phyloP scores from a whole-genome alignment of 2,113 vertebrate species.

The Rostratula benghalensis region DNA sequence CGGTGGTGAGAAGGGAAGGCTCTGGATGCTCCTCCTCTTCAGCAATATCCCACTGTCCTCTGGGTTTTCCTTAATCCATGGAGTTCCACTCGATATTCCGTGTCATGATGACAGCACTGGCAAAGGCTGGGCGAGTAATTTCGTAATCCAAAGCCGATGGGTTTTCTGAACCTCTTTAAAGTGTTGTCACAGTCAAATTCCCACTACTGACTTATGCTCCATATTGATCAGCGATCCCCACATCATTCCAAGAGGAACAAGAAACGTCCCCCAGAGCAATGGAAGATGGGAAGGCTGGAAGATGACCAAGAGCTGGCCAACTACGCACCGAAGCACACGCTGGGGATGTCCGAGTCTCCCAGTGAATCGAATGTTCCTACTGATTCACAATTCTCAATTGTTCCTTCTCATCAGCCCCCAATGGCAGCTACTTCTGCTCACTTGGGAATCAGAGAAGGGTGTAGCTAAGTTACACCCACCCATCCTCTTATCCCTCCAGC shows the following conservation, averaged over 20 bases:
- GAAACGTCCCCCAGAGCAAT: not conserved
- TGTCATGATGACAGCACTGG: not conserved
- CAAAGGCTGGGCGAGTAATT: not conserved
- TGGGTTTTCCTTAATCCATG: not conserved
- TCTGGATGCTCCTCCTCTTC: not conserved
- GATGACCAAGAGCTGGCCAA: not conserved
- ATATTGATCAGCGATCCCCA: not conserved
- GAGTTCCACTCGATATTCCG: accelerated
- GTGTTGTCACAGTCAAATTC: not conserved
- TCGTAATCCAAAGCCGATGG: not conserved
- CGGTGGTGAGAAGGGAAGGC: not conserved
- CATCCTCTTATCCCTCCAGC: slow-evolving; percentile 31
- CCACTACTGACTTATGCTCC: not conserved
- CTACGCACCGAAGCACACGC: accelerated
- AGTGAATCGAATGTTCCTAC: not conserved
- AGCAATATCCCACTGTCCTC: not conserved
- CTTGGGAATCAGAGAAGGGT: slow-evolving; percentile 26
- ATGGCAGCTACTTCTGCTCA: slow-evolving; percentile 16
- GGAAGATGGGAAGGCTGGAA: not conserved
- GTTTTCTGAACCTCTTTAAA: not conserved
- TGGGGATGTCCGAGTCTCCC: not conserved
- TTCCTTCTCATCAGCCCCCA: slow-evolving; percentile 5
- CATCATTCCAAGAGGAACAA: not conserved
- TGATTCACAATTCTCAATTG: not conserved
- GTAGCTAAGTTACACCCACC: slow-evolving; percentile 34